Percentiles rank a stretch among this genome's conserved stretches.
Conservation (phyloP, 2,797 vertebrate species). For the Sitta carolinensis region DNA sequence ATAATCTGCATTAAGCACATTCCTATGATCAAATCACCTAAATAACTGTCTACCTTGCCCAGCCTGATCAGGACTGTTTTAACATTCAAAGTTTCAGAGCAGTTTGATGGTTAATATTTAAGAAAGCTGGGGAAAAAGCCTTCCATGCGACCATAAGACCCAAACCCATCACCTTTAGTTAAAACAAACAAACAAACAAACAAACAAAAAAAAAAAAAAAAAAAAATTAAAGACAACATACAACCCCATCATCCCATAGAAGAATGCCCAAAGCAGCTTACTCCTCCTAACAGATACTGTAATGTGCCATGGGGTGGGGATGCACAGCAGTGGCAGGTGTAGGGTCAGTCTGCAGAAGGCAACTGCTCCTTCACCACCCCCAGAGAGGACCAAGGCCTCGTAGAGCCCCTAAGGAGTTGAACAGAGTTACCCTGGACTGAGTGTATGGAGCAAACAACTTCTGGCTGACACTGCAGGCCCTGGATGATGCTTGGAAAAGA, state of each 20-base stretch:
- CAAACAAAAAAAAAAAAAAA: too few species aligned
- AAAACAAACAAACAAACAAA: not conserved
- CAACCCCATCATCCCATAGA: not conserved
- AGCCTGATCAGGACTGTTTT: not conserved
- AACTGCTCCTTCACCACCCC: not conserved
- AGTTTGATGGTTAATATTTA: not conserved
- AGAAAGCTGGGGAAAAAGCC: not conserved
- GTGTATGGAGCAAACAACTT: rapidly evolving
- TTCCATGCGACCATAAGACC: not conserved
- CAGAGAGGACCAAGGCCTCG: not conserved
- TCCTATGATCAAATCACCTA: not conserved
- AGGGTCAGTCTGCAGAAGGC: not conserved
- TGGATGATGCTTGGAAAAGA: not conserved
- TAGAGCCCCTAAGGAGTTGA: not conserved
- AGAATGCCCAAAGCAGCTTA: not conserved
- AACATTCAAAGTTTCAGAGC: not conserved
- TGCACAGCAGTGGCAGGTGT: rapidly evolving
- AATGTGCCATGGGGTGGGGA: not conserved
- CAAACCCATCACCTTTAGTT: not conserved
- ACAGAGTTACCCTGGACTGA: not conserved
- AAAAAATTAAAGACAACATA: not conserved
- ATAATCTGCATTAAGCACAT: not conserved
- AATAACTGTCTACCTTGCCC: not conserved
- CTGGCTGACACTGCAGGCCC: not conserved
- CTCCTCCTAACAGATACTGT: not conserved